These are phyloP conservation scores for Hoplodrina blanda DNA, from an alignment of 2,888 invertebrate genomes.

Conservation along the genomic window DNA sequence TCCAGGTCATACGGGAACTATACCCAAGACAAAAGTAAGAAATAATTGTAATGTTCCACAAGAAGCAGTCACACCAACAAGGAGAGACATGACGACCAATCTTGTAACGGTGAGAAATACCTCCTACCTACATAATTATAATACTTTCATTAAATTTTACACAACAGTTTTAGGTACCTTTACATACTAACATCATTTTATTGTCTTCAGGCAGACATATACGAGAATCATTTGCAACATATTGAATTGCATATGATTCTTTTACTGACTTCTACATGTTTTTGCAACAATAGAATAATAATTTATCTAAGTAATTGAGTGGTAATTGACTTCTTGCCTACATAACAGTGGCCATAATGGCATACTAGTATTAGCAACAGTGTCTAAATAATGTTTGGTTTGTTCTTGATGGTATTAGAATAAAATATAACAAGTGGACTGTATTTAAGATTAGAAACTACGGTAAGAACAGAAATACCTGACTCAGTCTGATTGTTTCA, in stretches of 20 bases:
- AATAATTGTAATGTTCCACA: constrained; percentile 91
- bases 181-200: constrained; percentile 22
- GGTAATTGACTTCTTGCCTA: not conserved
- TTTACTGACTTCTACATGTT: not conserved
- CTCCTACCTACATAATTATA: not conserved
- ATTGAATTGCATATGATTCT: constrained; percentile 12
- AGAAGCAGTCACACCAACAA: constrained; percentile 91
- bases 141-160: not conserved
- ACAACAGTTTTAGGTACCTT: not conserved
- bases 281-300: constrained; percentile 1
- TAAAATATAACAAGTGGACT: not conserved
- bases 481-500: not conserved
- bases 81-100: constrained; percentile 90
- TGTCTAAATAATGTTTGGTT: too few relatives aligned
- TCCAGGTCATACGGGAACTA: constrained; percentile 91
- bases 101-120: constrained; percentile 82
- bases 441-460: not conserved
- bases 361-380: not conserved
- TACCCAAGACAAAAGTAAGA: constrained; percentile 92
- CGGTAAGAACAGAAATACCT: not conserved
- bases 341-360: not conserved
- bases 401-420: not conserved
- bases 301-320: too few relatives aligned
- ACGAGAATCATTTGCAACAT: not conserved
- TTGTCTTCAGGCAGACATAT: not conserved